Evolutionary conservation across 1,140 invertebrate species (phyloP).

Genomic region (Drosophila nigrodunni): DNA sequence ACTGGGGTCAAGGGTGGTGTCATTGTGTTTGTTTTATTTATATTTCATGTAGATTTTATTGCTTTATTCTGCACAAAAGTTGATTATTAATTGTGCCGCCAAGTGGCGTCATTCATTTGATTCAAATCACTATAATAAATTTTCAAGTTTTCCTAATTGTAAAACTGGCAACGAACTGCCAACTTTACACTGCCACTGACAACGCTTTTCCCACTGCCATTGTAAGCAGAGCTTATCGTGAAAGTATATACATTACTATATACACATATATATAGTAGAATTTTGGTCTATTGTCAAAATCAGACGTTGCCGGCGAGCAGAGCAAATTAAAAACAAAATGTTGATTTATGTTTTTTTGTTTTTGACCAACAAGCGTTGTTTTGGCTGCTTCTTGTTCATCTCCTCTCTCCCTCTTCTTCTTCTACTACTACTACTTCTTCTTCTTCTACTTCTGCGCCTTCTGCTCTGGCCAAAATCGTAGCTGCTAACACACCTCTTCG

Average conservation of each 20-base stretch:
- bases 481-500: conserved; percentile 45
- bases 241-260: conserved; percentile 28
- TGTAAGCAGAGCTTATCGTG: conserved; percentile 32
- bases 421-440: not conserved
- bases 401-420: not conserved
- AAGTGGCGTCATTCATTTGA: conserved; percentile 79
- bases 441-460: conserved; percentile 1
- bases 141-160: conserved; percentile 71
- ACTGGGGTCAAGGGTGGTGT: not conserved
- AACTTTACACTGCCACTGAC: not conserved
- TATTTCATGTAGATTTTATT: not conserved
- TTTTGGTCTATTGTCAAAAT: conserved; percentile 71
- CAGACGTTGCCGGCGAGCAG: conserved; percentile 52
- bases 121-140: conserved; percentile 80
- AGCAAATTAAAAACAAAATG: conserved; percentile 83
- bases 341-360: conserved; percentile 69
- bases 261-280: not conserved
- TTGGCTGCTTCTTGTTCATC: conserved; percentile 7
- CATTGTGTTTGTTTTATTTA: not conserved
- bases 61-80: conserved; percentile 37
- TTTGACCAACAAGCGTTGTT: conserved; percentile 9
- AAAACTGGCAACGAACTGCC: conserved; percentile 67
- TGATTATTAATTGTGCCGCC: conserved; percentile 80
- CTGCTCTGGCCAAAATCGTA: conserved; percentile 8
- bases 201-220: not conserved